Conservation (phyloP, 2,113 vertebrate species). For the Sterna hirundo region DNA sequence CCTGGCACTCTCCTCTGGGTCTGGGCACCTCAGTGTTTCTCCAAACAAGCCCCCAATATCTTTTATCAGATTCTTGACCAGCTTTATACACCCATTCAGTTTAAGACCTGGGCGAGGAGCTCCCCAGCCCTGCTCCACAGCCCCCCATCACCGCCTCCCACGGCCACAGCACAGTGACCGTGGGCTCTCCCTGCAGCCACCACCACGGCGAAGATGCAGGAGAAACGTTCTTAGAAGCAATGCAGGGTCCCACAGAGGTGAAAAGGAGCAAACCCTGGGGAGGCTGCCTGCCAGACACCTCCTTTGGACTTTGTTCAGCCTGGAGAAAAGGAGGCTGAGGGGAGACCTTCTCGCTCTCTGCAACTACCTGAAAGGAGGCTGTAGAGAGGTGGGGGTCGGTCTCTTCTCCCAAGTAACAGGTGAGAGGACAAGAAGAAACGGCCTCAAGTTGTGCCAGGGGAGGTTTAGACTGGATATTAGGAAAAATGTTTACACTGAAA, state of each 20-base stretch:
- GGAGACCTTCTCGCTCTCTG: too few relatives aligned
- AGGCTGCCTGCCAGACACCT: neutral
- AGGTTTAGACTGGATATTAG: too few relatives aligned
- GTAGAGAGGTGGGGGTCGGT: too few relatives aligned
- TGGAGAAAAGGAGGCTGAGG: too few relatives aligned
- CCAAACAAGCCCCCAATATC: neutral
- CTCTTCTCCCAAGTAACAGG: too few relatives aligned
- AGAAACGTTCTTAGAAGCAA: neutral
- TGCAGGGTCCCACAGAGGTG: neutral
- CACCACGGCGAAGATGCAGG: fast-evolving
- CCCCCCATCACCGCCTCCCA: neutral
- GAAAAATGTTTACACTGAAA: too few relatives aligned
- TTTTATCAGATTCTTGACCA: neutral
- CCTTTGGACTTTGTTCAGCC: neutral
- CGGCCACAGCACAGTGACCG: fast-evolving
- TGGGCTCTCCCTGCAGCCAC: neutral
- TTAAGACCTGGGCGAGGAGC: neutral
- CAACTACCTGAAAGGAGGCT: too few relatives aligned
- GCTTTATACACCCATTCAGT: neutral
- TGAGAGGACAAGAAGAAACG: too few relatives aligned
- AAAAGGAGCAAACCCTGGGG: neutral
- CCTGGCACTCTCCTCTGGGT: neutral
- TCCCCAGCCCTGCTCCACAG: neutral
- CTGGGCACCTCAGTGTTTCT: neutral
- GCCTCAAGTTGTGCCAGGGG: too few relatives aligned